Evolutionary conservation across 1,140 invertebrate species (phyloP), one percentile per base, ranked within the genome.

Genomic region (Pararge aegeria): DNA sequence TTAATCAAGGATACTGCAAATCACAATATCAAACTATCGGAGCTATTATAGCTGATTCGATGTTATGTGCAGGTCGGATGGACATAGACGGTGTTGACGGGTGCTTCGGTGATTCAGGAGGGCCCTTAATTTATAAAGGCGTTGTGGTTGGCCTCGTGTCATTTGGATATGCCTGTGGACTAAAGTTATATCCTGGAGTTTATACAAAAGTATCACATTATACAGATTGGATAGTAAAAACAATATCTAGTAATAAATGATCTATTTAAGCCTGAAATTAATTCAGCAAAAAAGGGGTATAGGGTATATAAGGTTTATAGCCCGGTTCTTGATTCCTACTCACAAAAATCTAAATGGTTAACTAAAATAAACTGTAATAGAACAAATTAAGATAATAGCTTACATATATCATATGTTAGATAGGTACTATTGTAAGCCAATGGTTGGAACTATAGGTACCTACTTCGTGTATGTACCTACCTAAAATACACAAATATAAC

Each of bases 51-150:
- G 13, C 27, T 16, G 48, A 51, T 30, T 55, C 93, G 95, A 95
- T 58, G 55, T 16, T 58, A 10, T 96, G 95, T 73, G 95, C 95
- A 46, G 94, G 94, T 9, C 61, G 69, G 13, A 53, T 80, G 3
- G 84, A 89, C 20, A 51, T 78, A 5, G 84, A 81, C 7, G 84
- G 85, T 0, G 69, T 80, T 0, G 89, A 90, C 38, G 90, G 88
- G 1, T 93, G 92, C 55, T 89, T 89, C 54, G 92, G 92, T 0
- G 93, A 93, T 63, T 92, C 91, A 1, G 93, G 93, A 20, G 92
- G 93, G 2, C 92, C 92, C 0, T 20, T 93, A 6, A 63, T 88
- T 42, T 80, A 87, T 44, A 82, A 84, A 63, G 81, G 81, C 5
- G 62, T 86, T 5, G 87, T 93, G 0, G 80, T 91, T 13, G 93